Evolutionary conservation across 2,888 invertebrate species (phyloP), one percentile per base, ranked within the genome.

Genomic region (Nesidiocoris tenuis): DNA sequence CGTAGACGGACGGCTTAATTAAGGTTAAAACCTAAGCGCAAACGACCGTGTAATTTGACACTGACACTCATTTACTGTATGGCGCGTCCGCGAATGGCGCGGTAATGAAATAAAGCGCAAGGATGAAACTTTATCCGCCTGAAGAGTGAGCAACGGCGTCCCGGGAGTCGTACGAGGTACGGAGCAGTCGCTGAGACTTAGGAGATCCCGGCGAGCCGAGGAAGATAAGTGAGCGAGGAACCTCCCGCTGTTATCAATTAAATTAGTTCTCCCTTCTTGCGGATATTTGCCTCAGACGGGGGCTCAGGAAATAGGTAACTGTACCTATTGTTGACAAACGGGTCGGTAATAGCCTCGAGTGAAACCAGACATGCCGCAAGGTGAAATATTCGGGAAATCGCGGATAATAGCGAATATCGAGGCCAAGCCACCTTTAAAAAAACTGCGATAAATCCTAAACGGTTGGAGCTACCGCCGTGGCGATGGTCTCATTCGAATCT

Each of bases 1-100:
- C 54, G n/a, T 39, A 70, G 22, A 57, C 59, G 25, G 59, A 59
- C 9, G 25, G 70, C 70, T 70, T 70, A 70, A 70, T 70, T 70
- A 70, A 70, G 70, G 70, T 70, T 70, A 70, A 59, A 54, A 70
- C 39, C 70, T 70, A 24, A 70, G 56, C 61, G 70, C 23, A 23
- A 70, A 70, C 70, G 70, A 59, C 70, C 39, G 61, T 23, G 70
- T 59, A 59, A 70, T 57, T 70, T 21, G 67, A 67, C 67, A 67
- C 67, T 59, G 70, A 59, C 70, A 70, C 70, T 59, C 59, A 57
- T 70, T 59, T 19, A n/a, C 66, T 7, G 1, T 39, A 21, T 19
- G 70, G 23, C 24, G 61, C 23, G 24, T 22, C 22, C 9, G 55
- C 67, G 22, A 21, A 54, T 55, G 56, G 57, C 61, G 23, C 57